Percentiles rank a stretch among this genome's conserved stretches.
Conservation (phyloP, 2,113 vertebrate genomes). For the Pelusios castaneus region DNA sequence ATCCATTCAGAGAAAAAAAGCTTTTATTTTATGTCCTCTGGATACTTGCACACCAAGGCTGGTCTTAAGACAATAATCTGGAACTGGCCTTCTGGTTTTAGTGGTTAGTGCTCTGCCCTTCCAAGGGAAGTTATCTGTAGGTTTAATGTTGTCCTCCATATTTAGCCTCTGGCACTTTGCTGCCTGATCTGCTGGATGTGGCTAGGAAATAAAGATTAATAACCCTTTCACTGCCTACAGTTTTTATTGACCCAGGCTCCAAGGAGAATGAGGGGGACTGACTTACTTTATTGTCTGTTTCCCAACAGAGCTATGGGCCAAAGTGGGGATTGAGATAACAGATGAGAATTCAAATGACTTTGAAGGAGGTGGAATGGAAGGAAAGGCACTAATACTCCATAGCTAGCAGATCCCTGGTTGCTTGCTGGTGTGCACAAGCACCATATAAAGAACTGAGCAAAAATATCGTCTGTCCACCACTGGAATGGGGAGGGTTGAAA, state of each 20-base stretch:
- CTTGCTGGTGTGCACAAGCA: neutral
- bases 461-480: neutral
- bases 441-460: neutral
- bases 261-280: neutral
- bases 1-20: constrained; percentile 56
- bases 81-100: neutral
- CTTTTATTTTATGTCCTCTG: constrained; percentile 13
- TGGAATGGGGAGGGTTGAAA: neutral
- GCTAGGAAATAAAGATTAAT: neutral
- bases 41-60: neutral
- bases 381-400: neutral
- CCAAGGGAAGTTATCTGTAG: neutral
- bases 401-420: neutral
- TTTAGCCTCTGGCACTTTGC: neutral
- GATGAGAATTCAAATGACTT: neutral
- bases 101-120: neutral
- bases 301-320: neutral
- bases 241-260: neutral
- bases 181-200: neutral
- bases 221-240: neutral
- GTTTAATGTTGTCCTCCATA: neutral
- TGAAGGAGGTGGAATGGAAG: neutral
- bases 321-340: neutral
- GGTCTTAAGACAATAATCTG: neutral
- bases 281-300: neutral